Evolutionary conservation across 2,888 invertebrate genomes (phyloP).

Genomic region (Nomada ferruginata): DNA sequence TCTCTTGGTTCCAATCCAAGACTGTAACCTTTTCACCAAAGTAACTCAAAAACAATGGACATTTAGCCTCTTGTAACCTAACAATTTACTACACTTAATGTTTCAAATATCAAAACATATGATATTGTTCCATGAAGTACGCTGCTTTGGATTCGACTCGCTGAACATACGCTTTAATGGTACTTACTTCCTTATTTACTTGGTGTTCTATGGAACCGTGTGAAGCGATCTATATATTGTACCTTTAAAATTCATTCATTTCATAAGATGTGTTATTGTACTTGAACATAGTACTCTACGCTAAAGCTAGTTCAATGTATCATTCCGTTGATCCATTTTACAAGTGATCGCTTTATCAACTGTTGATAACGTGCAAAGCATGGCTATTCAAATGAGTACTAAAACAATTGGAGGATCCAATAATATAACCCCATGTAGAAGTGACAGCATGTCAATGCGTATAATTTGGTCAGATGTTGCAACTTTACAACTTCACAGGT

Average conservation of each 20-base stretch:
- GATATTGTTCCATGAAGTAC: no score
- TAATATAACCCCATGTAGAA: slow-evolving; percentile 34
- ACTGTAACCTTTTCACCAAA: no score
- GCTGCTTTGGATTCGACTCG: not conserved
- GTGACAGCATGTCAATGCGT: no score
- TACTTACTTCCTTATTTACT: not conserved
- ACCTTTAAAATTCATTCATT: no score
- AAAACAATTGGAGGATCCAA: not conserved
- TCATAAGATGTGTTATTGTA: not conserved
- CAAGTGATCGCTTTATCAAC: not conserved
- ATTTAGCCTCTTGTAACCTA: no score
- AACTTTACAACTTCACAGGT: no score
- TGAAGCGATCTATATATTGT: no score
- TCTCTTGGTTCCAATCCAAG: not conserved
- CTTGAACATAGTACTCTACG: no score
- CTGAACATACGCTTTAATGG: not conserved
- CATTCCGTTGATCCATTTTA: not conserved
- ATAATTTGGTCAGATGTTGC: not conserved
- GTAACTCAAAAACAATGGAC: no score
- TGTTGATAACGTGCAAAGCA: not conserved
- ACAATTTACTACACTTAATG: not conserved
- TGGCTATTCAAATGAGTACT: not conserved
- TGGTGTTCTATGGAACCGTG: no score
- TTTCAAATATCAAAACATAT: no score
- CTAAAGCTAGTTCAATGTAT: no score